Percentiles rank a stretch among this genome's conserved stretches.
phyloP scores from a whole-genome alignment of 2,113 vertebrate genomes.

The Odontesthes bonariensis region DNA sequence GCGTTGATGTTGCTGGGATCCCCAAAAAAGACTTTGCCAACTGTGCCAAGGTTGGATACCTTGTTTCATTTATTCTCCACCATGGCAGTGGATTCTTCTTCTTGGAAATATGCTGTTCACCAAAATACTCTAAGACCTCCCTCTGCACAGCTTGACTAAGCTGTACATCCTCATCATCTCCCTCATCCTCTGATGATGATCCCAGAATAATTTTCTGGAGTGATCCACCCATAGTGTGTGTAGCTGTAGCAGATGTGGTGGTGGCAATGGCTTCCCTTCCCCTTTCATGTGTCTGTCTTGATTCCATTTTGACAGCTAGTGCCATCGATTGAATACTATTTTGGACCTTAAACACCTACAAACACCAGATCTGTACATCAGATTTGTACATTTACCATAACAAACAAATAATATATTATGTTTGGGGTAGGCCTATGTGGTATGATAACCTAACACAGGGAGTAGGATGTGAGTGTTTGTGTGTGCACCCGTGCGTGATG shows the following conservation, averaged over 20 bases:
- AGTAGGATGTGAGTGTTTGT: too few species aligned
- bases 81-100: background rate
- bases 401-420: too few species aligned
- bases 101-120: background rate
- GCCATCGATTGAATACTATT: background rate
- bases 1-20: background rate
- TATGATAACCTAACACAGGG: too few species aligned
- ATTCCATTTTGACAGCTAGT: background rate
- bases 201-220: background rate
- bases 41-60: background rate
- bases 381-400: too few species aligned
- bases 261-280: background rate
- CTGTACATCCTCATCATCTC: background rate
- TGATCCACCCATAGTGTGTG: background rate
- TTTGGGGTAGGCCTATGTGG: too few species aligned
- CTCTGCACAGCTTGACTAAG: background rate
- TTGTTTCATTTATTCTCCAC: background rate
- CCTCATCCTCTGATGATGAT: conserved; percentile 1
- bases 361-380: background rate
- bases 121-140: background rate
- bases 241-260: background rate
- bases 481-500: too few species aligned
- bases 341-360: background rate
- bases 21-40: background rate
- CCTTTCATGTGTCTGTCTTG: background rate